Base-by-base conservation (phyloP, 2,113 vertebrate species). In the Apteryx owenii region DNA sequence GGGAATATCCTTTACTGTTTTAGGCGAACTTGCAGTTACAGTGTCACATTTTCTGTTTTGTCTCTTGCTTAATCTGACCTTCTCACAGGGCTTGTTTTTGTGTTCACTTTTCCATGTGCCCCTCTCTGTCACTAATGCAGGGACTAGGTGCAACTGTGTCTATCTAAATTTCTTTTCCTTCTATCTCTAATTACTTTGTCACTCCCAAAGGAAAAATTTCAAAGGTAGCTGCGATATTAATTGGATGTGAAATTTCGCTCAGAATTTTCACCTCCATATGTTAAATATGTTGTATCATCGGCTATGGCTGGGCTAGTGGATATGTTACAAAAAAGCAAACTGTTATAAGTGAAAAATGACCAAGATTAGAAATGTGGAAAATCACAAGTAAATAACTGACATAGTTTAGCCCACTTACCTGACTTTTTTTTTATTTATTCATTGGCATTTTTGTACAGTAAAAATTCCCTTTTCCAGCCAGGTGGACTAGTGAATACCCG, bases 401-500 rank as follows among this genome's bases (percentile, higher is more conserved):
- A 85, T 22, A 70, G 60, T 82, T 97, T 65, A 89, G 9, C 38
- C 31, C 48, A 75, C 17, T 82, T 75, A 79, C 36, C 29, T 85
- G 56, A 38, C 6, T 31, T 36, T 23, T 0, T 19, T 64, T 54
- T 76, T 85, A 46, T 93, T 82, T 88, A 81, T 78, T 78, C 48
- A 2, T 20, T 91, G 65, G 60, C 46, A 85, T 93, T 95, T 97
- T 92, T 93, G 48, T 70, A 82, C 25, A 80, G 12, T 75, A 75
- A 64, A 92, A 95, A 95, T 77, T 95, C 58, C 73, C n/a, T 68
- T 25, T 94, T 88, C 58, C 81, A 86, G 50, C n/a, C 95, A 95
- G 88, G 91, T 92, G 94, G 94, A 92, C 93, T 58, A 79, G 58
- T 81, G 81, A 95, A 96, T 92, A 87, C 76, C 82, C 77, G 44